A percentile compares a stretch with the other conserved stretches of the same genome.
Conservation (phyloP, 2,888 invertebrate genomes). For the Ametastegia equiseti region DNA sequence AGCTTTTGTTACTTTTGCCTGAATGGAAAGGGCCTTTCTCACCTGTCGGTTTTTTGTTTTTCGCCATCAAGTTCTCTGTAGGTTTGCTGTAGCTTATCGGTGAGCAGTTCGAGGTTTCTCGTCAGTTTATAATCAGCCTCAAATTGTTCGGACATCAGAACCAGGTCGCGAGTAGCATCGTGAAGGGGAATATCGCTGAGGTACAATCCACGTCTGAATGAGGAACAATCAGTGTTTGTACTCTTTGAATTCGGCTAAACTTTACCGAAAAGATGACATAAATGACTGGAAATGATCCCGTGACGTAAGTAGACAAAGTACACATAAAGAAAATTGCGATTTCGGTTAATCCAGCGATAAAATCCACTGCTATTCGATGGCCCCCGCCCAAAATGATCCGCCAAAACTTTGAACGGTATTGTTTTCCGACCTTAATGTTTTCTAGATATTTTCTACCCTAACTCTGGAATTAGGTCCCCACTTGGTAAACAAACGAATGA, state of each 20-base stretch:
- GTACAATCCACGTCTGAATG: constrained; percentile 91
- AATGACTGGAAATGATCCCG: neutral
- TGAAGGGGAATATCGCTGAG: constrained; percentile 97
- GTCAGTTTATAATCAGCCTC: constrained; percentile 98
- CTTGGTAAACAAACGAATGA: constrained; percentile 1
- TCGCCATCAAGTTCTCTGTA: constrained; percentile 95
- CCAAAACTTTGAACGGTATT: constrained; percentile 8
- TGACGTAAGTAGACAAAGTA: neutral
- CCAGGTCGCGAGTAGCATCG: constrained; percentile 96
- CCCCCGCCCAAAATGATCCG: neutral
- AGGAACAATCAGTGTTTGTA: constrained; percentile 56
- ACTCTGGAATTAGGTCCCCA: constrained; percentile 17
- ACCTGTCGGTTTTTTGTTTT: constrained; percentile 97
- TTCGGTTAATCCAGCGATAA: neutral
- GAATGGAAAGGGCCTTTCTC: too few relatives aligned
- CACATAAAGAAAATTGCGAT: neutral
- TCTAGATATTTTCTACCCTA: constrained; percentile 3
- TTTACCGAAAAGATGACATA: neutral
- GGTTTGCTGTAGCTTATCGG: constrained; percentile 96
- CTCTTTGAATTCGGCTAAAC: neutral
- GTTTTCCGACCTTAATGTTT: neutral
- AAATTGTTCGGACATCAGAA: constrained; percentile 97
- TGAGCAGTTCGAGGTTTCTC: constrained; percentile 94
- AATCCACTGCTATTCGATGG: neutral
- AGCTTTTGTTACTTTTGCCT: too few relatives aligned